Conservation (phyloP, 2,113 vertebrate species). For the Nyctibius bracteatus region DNA sequence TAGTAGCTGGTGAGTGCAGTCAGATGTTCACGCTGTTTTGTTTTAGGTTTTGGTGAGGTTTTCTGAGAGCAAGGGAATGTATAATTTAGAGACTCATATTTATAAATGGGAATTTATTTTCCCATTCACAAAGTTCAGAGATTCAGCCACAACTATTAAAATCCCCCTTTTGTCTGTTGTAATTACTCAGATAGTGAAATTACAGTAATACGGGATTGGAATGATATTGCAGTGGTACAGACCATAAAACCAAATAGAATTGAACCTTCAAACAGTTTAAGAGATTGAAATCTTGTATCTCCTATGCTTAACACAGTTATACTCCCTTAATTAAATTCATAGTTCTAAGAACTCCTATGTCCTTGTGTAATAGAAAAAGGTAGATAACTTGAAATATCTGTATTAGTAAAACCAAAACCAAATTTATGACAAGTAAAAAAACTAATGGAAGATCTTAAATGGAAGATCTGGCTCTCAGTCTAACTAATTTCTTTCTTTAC, state of each 20-base stretch:
- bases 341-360: not conserved
- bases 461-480: not conserved
- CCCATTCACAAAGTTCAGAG: not conserved
- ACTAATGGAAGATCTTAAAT: not conserved
- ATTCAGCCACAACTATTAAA: not conserved
- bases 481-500: not conserved
- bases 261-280: not conserved
- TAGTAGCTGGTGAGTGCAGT: not conserved
- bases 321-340: not conserved
- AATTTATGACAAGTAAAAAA: not conserved
- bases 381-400: not conserved
- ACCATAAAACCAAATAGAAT: not conserved
- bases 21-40: not conserved
- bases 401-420: not conserved
- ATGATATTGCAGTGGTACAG: not conserved
- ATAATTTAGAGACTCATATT: not conserved
- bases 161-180: not conserved
- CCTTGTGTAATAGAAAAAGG: not conserved
- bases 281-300: not conserved
- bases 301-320: not conserved
- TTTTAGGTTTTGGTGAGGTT: not conserved
- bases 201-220: not conserved
- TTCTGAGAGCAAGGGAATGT: not conserved
- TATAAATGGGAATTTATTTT: no score
- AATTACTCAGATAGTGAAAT: not conserved